Conservation (phyloP, 2,797 vertebrate genomes). For the Dicrostonyx torquatus region DNA sequence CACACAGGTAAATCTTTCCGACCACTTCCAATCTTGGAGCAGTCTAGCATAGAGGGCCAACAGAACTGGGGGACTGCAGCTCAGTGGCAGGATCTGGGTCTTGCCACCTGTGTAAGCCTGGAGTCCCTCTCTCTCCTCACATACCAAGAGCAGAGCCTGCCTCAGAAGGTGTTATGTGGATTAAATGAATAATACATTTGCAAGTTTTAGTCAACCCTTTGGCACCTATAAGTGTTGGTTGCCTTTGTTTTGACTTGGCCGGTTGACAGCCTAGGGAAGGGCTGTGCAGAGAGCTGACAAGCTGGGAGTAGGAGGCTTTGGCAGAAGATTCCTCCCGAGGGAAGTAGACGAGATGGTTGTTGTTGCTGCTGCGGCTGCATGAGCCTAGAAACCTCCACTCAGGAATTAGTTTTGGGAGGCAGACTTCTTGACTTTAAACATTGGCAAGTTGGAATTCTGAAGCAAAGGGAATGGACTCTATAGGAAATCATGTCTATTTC, state of each 20-base stretch:
- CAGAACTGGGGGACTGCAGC: not conserved
- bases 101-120: not conserved
- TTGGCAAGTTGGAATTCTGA: constrained; percentile 14
- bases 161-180: not conserved
- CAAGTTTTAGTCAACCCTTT: constrained; percentile 40
- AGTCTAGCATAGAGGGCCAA: not conserved
- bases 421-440: constrained; percentile 17
- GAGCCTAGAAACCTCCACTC: constrained; percentile 69
- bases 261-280: constrained; percentile 14
- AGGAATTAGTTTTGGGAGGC: constrained; percentile 55
- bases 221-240: not conserved
- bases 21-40: not conserved
- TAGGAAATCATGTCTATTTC: not conserved
- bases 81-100: not conserved
- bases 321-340: constrained; percentile 13
- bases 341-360: constrained; percentile 55
- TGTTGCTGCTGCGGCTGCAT: constrained; percentile 41
- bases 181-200: not conserved
- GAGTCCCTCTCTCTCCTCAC: not conserved
- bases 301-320: constrained; percentile 51
- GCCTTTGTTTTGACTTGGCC: constrained; percentile 65
- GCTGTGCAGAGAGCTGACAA: not conserved
- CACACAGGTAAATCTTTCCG: not conserved
- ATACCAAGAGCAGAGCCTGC: not conserved
- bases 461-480: not conserved